Conservation (phyloP, 2,797 vertebrate genomes). For the Ispidina lecontei region DNA sequence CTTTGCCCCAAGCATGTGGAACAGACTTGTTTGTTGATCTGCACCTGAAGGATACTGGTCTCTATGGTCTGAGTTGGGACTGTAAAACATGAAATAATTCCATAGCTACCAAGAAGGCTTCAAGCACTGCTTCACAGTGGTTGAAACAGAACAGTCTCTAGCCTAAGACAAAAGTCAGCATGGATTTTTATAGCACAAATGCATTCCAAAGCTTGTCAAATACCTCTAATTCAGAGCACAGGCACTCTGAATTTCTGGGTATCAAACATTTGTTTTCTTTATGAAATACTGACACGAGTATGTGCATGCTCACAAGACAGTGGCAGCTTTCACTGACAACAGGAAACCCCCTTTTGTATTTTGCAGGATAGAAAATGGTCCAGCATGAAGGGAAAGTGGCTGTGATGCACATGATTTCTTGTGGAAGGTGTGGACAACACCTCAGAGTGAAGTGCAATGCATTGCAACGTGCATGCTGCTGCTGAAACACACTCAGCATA, state of each 20-base stretch:
- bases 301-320: neutral
- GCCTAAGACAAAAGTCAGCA: neutral
- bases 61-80: neutral
- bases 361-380: neutral
- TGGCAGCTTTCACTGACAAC: neutral
- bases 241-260: neutral
- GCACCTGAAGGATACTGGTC: neutral
- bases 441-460: neutral
- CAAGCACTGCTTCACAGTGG: neutral
- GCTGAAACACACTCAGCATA: neutral
- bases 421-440: neutral
- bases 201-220: slow-evolving; percentile 13
- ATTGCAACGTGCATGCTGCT: neutral
- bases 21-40: slow-evolving; percentile 13
- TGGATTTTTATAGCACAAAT: neutral
- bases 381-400: neutral
- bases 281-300: neutral
- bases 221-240: neutral
- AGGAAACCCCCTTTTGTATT: neutral
- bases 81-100: neutral
- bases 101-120: neutral
- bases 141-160: neutral
- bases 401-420: neutral
- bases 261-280: neutral
- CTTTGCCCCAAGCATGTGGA: neutral